Conservation (phyloP, 1,140 invertebrate species). For the Drosophila serrata region DNA sequence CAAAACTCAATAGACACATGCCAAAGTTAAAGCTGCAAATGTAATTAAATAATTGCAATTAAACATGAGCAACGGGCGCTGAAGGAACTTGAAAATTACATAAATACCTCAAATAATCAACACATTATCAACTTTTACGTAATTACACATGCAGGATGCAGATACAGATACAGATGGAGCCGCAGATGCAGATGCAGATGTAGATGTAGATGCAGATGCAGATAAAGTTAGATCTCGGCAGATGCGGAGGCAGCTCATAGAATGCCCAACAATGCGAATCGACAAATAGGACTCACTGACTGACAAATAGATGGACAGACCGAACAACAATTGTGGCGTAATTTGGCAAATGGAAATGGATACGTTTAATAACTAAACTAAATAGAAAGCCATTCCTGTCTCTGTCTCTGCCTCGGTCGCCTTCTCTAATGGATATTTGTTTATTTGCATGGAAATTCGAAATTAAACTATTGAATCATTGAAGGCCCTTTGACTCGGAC, state of each 20-base stretch:
- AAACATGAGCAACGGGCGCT: conserved; percentile 33
- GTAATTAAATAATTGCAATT: conserved; percentile 77
- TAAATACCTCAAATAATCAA: conserved; percentile 79
- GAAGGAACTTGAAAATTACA: conserved; percentile 51
- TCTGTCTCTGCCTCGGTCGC: neutral
- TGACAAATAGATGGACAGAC: conserved; percentile 33
- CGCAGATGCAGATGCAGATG: conserved; percentile 17
- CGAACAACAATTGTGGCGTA: conserved; percentile 53
- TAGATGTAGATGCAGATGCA: conserved; percentile 23
- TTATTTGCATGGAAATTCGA: conserved; percentile 64
- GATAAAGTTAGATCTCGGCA: conserved; percentile 36
- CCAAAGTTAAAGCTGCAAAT: conserved; percentile 58
- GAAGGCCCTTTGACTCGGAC: conserved; percentile 62
- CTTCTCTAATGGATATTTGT: conserved; percentile 53
- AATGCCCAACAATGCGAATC: conserved; percentile 32
- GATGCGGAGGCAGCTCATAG: conserved; percentile 17
- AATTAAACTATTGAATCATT: conserved; percentile 78
- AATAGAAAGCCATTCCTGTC: conserved; percentile 60
- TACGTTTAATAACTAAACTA: conserved; percentile 80
- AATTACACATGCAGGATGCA: conserved; percentile 62
- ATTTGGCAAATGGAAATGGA: conserved; percentile 75
- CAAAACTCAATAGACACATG: conserved; percentile 49
- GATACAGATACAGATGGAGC: conserved; percentile 23
- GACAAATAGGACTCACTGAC: conserved; percentile 24
- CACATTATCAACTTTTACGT: conserved; percentile 80